A percentile compares a stretch with the other conserved stretches of the same genome.
phyloP scores from a whole-genome alignment of 2,113 vertebrate genomes.

The Thomomys bottae region DNA sequence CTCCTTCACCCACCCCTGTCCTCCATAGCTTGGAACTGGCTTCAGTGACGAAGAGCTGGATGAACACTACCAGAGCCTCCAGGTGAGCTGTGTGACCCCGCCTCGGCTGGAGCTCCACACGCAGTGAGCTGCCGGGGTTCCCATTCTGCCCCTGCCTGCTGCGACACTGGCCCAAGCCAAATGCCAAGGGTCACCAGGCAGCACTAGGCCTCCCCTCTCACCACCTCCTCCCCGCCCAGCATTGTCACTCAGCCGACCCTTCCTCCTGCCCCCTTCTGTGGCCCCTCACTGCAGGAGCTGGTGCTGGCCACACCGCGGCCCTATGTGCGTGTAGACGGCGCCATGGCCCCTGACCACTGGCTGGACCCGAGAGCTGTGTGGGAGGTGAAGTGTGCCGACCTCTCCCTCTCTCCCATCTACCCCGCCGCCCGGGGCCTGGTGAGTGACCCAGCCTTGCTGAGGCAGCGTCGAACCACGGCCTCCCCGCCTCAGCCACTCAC shows the following conservation, averaged over 20 bases:
- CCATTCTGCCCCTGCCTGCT: too few species aligned
- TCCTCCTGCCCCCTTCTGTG: background rate
- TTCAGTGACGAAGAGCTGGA: conserved; percentile 94
- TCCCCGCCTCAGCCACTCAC: too few species aligned
- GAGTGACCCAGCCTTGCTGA: conserved; percentile 73
- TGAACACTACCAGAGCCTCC: conserved; percentile 89
- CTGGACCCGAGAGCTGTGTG: conserved; percentile 92
- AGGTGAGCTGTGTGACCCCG: conserved; percentile 82
- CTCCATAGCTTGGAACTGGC: conserved; percentile 92
- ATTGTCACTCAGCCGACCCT: background rate
- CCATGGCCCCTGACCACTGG: conserved; percentile 91
- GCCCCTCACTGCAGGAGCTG: conserved; percentile 83
- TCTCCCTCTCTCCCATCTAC: conserved; percentile 93
- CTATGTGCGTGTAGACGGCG: conserved; percentile 91
- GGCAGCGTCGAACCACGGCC: too few species aligned
- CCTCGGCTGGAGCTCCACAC: background rate
- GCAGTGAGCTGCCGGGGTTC: too few species aligned
- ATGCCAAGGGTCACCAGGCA: too few species aligned
- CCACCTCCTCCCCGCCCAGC: too few species aligned
- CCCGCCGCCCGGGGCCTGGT: conserved; percentile 93
- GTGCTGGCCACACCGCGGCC: conserved; percentile 88
- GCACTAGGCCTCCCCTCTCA: too few species aligned
- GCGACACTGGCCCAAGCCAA: too few species aligned
- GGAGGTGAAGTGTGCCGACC: conserved; percentile 95
- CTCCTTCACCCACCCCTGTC: background rate